These are phyloP conservation scores for Epinephelus moara DNA, from an alignment of 2,113 vertebrate genomes.

Conservation along the genomic window DNA sequence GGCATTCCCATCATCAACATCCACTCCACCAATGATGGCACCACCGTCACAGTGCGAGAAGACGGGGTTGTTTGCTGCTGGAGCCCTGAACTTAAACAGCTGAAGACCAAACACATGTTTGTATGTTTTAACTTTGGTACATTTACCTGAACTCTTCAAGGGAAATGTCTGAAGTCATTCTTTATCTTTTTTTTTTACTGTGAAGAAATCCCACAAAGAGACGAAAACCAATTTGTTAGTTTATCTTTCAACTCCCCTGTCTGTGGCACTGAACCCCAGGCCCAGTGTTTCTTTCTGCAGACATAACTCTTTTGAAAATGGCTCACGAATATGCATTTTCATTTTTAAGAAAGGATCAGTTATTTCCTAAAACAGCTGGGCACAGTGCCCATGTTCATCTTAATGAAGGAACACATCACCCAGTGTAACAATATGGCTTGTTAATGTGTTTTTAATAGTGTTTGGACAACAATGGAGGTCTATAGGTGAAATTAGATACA, in stretches of 20 bases:
- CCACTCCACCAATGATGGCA: slow-evolving; percentile 74
- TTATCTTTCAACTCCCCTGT: background rate
- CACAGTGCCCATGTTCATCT: background rate
- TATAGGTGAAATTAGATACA: background rate
- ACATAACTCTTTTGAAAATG: background rate
- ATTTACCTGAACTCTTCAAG: background rate
- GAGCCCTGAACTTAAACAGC: slow-evolving; percentile 85
- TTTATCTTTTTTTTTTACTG: background rate
- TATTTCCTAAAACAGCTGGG: background rate
- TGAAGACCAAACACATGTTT: slow-evolving; percentile 86
- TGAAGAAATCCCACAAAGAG: background rate
- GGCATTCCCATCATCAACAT: slow-evolving; percentile 80
- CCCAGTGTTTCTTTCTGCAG: background rate
- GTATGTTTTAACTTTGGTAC: slow-evolving; percentile 77
- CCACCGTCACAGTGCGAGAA: slow-evolving; percentile 84
- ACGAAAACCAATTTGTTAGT: background rate
- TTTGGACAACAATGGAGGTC: background rate
- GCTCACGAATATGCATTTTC: background rate
- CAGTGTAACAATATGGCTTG: background rate
- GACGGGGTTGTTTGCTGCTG: slow-evolving; percentile 86
- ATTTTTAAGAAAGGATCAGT: background rate
- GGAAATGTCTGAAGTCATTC: background rate
- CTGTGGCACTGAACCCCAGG: too few species aligned
- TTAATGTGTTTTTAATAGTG: background rate
- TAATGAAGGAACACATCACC: background rate